Base-by-base conservation (phyloP, 2,888 invertebrate species). In the Glyphotaelius pellucidus region DNA sequence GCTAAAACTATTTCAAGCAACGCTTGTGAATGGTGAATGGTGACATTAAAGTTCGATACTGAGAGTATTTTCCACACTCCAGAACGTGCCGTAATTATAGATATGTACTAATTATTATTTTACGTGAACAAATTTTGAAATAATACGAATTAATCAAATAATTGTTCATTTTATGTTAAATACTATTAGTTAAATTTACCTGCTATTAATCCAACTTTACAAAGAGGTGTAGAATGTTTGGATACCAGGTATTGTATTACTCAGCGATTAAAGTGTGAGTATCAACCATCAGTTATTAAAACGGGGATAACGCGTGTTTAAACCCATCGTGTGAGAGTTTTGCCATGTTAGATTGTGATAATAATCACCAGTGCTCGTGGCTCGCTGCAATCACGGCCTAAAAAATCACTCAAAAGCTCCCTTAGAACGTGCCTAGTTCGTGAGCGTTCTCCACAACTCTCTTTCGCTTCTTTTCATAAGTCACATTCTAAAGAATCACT, bases 401-500 rank as follows among this genome's bases (percentile, higher is more conserved):
- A 91, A 91, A 90, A 91, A 90, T 91, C 91, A 90, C 90, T 91
- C 91, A 91, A 81, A 90, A 85, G 15, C 52, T 84, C 92, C 83
- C 86, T 92, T 88, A 92, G 92, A 92, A 52, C 47, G 85, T 92
- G 86, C 85, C 91, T 80, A 89, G 86, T 89, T 30, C 52, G 85
- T 87, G 87, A 80, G 38, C 80, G 30, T 52, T 30, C 85, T n/a
- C 85, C 25, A 35, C 38, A 85, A 42, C 1, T 38, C 85, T n/a
- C n/a, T 42, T 42, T 85, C n/a, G 85, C 81, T 52, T 80, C 83
- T 38, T 83, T 38, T 30, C 52, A 52, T 89, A 87, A 31, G 89
- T 89, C 91, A 91, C 91, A 89, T 84, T 92, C 92, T 92, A 86
- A 91, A 80, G 91, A 90, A 91, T 92, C 92, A 92, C 92, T 92